A percentile compares a stretch with the other conserved stretches of the same genome.
These are phyloP conservation scores for Dromiciops gliroides DNA, from an alignment of 2,113 vertebrate genomes.

Conservation along the genomic window DNA sequence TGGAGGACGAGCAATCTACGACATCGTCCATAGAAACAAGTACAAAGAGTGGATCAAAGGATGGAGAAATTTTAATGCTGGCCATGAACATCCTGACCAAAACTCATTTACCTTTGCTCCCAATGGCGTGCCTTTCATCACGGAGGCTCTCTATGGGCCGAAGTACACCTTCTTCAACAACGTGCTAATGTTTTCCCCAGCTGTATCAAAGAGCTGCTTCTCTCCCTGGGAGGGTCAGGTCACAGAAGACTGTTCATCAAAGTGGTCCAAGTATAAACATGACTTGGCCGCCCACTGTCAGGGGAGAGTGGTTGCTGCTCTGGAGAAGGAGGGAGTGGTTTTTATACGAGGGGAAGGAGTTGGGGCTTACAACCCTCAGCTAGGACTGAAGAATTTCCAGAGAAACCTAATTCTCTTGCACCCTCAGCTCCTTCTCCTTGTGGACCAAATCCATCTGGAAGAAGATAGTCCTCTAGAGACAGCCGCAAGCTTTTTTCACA, in stretches of 20 bases:
- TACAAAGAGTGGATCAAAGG: constrained; percentile 97
- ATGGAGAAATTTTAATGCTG: constrained; percentile 98
- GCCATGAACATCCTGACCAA: constrained; percentile 98
- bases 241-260: constrained; percentile 96
- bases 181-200: constrained; percentile 92
- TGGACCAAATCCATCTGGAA: constrained; percentile 94
- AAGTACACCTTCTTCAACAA: constrained; percentile 98
- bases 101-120: constrained; percentile 98
- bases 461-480: constrained; percentile 87
- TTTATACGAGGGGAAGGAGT: constrained; percentile 94
- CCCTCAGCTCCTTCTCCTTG: constrained; percentile 94
- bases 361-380: constrained; percentile 90
- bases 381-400: constrained; percentile 91
- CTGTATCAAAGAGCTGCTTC: constrained; percentile 90
- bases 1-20: constrained; percentile 96
- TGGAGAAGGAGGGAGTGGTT: constrained; percentile 90
- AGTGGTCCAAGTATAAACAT: constrained; percentile 96
- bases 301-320: constrained; percentile 89
- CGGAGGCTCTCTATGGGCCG: constrained; percentile 97
- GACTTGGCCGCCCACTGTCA: constrained; percentile 92
- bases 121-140: constrained; percentile 95
- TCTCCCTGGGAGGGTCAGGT: constrained; percentile 96
- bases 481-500: constrained; percentile 95
- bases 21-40: constrained; percentile 95
- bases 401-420: constrained; percentile 94